Base-by-base conservation (phyloP, 37 sponge, comb jelly and placozoan species). In the Halisarca cf. caerulea region DNA sequence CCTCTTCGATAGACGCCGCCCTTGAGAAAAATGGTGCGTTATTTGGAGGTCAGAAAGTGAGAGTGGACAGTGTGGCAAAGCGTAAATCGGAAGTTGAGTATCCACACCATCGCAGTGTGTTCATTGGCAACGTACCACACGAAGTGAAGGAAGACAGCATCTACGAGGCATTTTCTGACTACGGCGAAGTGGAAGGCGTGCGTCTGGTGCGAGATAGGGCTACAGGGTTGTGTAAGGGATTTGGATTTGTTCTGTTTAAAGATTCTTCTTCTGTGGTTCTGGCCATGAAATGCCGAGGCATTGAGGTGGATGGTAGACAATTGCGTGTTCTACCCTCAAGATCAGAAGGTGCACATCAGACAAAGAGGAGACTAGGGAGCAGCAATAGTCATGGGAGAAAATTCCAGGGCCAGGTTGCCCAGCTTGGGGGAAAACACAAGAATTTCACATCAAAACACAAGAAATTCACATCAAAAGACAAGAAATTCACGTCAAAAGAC, bases 71-170 rank as follows among this genome's bases (percentile, higher is more conserved):
- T 40, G 81, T 80, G 5, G 88, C 37, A 0, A 79, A 78, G 36
- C 64, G 73, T 8, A 40, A 33, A 37, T 1, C 68, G n/a, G 54
- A 64, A 45, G 21, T 59, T 18, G 33, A 73, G 14, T 75, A 89
- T 38, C 79, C 86, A 6, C 69, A 81, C 40, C 41, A 87, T 17
- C 58, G 72, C 40, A 90, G 91, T 5, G 84, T 95, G 15, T 95
- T 95, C 77, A 81, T 95, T 21, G 96, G 96, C 37, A 90, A 92
- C 79, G 42, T 95, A 1, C 96, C 96, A 39, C 90, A 87, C 62
- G 58, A 80, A 57, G 89, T 81, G 20, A 83, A 82, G 24, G 92
- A 91, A 11, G 95, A 95, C n/a, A 61, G 79, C 20, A 21, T 95
- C 1, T 42, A 91, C 21, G 70, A 20, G 18, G 79, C 57, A 25